Base-by-base conservation (phyloP, 2,888 invertebrate species). In the Drosophila dives region DNA sequence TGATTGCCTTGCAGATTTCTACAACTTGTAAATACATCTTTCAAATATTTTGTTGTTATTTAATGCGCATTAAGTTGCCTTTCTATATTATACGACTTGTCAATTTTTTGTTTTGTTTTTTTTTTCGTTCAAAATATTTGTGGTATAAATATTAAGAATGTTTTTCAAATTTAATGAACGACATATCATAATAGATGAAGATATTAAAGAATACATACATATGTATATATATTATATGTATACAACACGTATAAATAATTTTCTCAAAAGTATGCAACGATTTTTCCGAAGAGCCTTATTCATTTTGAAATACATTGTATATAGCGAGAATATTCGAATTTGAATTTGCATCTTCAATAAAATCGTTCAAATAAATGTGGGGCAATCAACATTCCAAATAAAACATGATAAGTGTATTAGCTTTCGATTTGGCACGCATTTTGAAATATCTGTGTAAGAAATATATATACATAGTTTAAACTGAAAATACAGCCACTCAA, bases 1-100 rank as follows among this genome's bases (percentile, higher is more conserved):
- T 92, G 92, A 92, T 92, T 92, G 92, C 92, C 92, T 91, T 92
- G 92, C 92, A 92, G 91, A 91, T 91, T 78, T 92, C 91, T 90
- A 91, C 86, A 86, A 86, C 86, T 89, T 87, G 88, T 86, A 77
- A 89, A 90, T 90, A 83, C 80, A 75, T 75, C 83, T 42, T 89
- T 81, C 70, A 73, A 76, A 66, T 85, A 72, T 61, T 73, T 77
- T 38, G 38, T 60, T 63, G 64, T 61, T 76, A 65, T 63, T 65
- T 72, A 77, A 66, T 64, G 64, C 45, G 50, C 59, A 56, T 63
- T 75, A 34, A 33, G 60, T 56, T 75, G 32, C 48, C 36, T 50
- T 58, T 49, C 45, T 61, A 34, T 69, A 65, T 65, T 84, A 78
- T 69, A 64, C 55, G 81, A 81, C 77, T 85, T 15, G 29, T 45